These are phyloP conservation scores for Rhinoraja longicauda DNA, from an alignment of 2,797 vertebrate species.

Conservation along the genomic window DNA sequence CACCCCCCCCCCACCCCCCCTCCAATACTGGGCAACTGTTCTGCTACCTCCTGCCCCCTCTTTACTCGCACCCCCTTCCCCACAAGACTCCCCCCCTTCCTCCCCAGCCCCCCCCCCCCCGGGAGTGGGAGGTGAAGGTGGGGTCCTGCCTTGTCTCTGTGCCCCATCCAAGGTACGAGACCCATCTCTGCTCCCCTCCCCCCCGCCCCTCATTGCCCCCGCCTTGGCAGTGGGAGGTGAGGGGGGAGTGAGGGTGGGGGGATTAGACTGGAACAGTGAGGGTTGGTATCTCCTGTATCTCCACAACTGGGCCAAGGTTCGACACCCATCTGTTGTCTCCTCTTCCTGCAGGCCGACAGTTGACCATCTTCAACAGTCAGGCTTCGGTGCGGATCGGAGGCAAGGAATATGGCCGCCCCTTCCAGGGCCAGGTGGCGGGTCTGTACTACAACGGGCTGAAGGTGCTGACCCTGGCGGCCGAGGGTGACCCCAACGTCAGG, in stretches of 20 bases:
- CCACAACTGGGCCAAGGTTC: background rate
- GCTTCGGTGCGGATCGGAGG: constrained; percentile 90
- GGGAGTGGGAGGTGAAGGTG: too few species aligned
- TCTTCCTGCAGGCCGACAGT: constrained; percentile 75
- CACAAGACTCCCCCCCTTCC: background rate
- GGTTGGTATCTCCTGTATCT: background rate
- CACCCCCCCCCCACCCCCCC: too few species aligned
- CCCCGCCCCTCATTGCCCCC: too few species aligned
- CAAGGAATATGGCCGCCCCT: constrained; percentile 79
- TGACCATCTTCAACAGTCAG: constrained; percentile 97
- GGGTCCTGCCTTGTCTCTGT: too few species aligned
- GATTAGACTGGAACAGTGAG: too few species aligned
- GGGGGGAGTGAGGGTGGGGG: background rate
- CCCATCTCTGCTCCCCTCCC: too few species aligned
- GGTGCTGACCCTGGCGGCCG: constrained; percentile 86
- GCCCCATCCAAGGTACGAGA: too few species aligned
- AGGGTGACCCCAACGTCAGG: constrained; percentile 81
- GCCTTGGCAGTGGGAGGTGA: too few species aligned
- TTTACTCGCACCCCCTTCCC: too few species aligned
- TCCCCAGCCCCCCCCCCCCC: too few species aligned
- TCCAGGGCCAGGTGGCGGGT: constrained; percentile 93
- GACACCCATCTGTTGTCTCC: background rate
- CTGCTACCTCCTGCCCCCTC: too few species aligned
- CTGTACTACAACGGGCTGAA: constrained; percentile 95
- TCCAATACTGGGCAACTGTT: too few species aligned